These are phyloP conservation scores for Echiichthys vipera DNA, from an alignment of 2,797 vertebrate genomes.

Conservation along the genomic window DNA sequence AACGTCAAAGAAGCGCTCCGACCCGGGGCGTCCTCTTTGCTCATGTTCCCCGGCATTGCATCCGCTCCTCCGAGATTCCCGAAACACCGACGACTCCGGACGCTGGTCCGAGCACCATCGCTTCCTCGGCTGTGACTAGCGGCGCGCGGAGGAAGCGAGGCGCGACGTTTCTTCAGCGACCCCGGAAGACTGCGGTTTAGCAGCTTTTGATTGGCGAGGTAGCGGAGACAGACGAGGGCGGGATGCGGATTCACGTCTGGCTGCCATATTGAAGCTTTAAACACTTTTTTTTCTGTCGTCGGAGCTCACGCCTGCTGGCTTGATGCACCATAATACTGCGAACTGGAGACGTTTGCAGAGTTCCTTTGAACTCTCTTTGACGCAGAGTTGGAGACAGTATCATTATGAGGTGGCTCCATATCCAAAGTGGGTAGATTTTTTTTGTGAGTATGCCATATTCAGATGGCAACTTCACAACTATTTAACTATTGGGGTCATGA, in stretches of 20 bases:
- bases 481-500: neutral
- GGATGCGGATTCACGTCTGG: constrained; percentile 59
- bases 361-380: neutral
- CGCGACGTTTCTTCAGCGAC: constrained; percentile 63
- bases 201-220: constrained; percentile 82
- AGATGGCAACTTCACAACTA: neutral
- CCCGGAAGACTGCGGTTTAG: constrained; percentile 78
- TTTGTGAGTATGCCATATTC: neutral
- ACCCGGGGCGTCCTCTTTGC: constrained; percentile 75
- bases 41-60: constrained; percentile 79
- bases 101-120: constrained; percentile 79
- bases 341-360: neutral
- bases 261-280: constrained; percentile 64
- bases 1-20: constrained; percentile 82
- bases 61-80: constrained; percentile 47
- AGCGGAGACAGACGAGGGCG: constrained; percentile 73
- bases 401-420: too few relatives aligned
- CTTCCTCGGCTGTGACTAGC: constrained; percentile 67
- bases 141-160: constrained; percentile 43
- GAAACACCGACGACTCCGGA: constrained; percentile 51
- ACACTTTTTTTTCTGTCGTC: constrained; percentile 33
- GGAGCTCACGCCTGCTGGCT: neutral
- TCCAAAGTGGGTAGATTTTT: neutral
- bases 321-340: neutral
- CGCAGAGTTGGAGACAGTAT: neutral